Percentiles rank a stretch among this genome's conserved stretches.
These are phyloP conservation scores for Baryphthengus martii DNA, from an alignment of 2,113 vertebrate genomes.

Conservation along the genomic window DNA sequence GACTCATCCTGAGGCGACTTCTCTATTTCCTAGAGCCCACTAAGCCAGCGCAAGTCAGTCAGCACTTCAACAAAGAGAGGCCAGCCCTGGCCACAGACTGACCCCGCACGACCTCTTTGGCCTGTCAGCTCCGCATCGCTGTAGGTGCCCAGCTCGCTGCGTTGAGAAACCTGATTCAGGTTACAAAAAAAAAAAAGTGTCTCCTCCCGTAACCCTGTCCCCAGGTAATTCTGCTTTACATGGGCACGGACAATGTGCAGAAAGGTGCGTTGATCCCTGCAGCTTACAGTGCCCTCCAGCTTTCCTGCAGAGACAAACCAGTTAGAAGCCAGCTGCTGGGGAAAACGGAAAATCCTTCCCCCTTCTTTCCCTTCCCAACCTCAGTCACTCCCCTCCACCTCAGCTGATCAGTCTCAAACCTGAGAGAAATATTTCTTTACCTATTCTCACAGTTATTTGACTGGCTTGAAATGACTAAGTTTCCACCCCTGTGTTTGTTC, in stretches of 20 bases:
- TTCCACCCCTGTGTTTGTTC: neutral
- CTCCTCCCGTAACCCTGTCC: neutral
- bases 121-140: neutral
- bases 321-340: neutral
- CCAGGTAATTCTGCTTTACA: neutral
- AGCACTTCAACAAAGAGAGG: neutral
- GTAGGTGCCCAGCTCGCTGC: neutral
- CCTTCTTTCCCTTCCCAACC: neutral
- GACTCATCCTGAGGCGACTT: neutral
- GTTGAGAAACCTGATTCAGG: neutral
- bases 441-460: neutral
- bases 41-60: neutral
- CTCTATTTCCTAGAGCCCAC: neutral
- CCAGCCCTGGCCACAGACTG: neutral
- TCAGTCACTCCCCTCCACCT: neutral
- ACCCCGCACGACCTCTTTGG: neutral
- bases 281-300: neutral
- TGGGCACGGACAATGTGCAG: neutral
- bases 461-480: neutral
- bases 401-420: neutral
- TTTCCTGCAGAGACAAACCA: neutral
- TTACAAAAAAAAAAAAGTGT: neutral
- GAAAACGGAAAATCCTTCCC: neutral
- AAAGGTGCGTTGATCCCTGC: neutral
- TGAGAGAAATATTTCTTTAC: neutral